Evolutionary conservation across 1,140 invertebrate species (phyloP), one percentile per base, ranked within the genome.

Genomic region (Lanistes nyassanus): DNA sequence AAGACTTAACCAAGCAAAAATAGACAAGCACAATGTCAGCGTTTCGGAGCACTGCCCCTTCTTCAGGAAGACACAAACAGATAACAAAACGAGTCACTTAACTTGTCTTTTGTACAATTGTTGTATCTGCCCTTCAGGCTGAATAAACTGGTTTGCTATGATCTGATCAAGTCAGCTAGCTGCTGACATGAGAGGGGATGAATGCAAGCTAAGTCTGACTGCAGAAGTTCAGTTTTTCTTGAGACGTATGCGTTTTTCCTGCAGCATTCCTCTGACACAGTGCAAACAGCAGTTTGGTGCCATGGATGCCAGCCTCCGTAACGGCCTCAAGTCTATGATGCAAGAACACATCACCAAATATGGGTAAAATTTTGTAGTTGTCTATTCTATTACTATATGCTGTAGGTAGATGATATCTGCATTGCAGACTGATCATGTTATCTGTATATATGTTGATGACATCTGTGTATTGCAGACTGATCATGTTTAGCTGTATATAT

Each of bases 241-340:
- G n/a, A n/a, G n/a, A n/a, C n/a, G 42, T 47, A 16, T 47, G 19
- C 19, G 42, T 16, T 16, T 47, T 1, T 16, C 9, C 69, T 77
- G 81, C 84, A 94, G 94, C 5, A 90, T 98, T 79, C 97, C 97
- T 3, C 85, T 98, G 64, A 92, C 91, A 66, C 95, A 98, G 88
- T 96, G 96, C 64, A 93, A 92, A 19, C 97, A 98, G 86, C 92
- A 93, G 66, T 98, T 93, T 89, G 88, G 91, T 29, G 92, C 95
- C 13, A 98, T 98, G 97, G 96, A 98, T 89, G 90, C 97, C 65
- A 91, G 92, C 53, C 89, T 97, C 11, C 92, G 94, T 34, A 92
- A 94, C 66, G 93, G 95, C 82, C 93, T 98, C 79, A 93, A 93
- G 72, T 86, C 91, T 47, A 93, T 95, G 87, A 89, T 92, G 31